Base-by-base conservation (phyloP, 2,888 invertebrate genomes). In the Rhagonycha lutea region DNA sequence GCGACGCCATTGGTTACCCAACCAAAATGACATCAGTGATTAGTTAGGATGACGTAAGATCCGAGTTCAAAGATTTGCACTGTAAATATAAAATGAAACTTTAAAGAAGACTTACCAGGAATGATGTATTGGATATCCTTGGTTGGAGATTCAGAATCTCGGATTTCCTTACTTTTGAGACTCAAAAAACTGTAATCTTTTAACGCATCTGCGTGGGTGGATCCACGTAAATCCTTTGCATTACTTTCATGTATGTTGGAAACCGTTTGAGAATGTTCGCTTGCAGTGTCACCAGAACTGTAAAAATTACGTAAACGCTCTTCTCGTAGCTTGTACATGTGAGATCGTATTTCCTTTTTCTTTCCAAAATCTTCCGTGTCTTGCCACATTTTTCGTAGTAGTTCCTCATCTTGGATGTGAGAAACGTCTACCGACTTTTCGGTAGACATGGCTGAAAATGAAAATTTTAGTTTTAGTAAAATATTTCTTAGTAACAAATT, bases 301-400 rank as follows among this genome's bases (percentile, higher is more conserved):
- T 95, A 95, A 81, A 94, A 92, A 87, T 93, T 92, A 84, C 92
- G 92, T 83, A 95, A 89, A 78, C 95, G 91, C 84, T 93, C 92
- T 87, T 96, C 96, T 67, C 96, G 92, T 86, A 96, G 89, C 82
- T 93, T 93, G 87, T 94, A 95, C 93, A 95, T 94, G 88, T 96
- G 93, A 67, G 94, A 91, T 78, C 96, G 92, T 83, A 97, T 96
- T 88, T 95, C 94, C 87, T 95, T 95, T 88, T 96, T 95, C 80
- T 92, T 92, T 72, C 94, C 94, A 87, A 94, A 95, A 88, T 96
- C 96, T 85, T 95, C 95, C 68, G 96, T 94, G 86, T 94, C 93
- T 88, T 94, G 93, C 95, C 95, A 95, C 94, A 95, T 94, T 87
- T 92, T 92, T 72, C 94, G 91, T 81, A 95, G 90, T 83, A 93